Evolutionary conservation across 1,140 invertebrate species (phyloP), one percentile per base, ranked within the genome.

Genomic region (Lanistes nyassanus): DNA sequence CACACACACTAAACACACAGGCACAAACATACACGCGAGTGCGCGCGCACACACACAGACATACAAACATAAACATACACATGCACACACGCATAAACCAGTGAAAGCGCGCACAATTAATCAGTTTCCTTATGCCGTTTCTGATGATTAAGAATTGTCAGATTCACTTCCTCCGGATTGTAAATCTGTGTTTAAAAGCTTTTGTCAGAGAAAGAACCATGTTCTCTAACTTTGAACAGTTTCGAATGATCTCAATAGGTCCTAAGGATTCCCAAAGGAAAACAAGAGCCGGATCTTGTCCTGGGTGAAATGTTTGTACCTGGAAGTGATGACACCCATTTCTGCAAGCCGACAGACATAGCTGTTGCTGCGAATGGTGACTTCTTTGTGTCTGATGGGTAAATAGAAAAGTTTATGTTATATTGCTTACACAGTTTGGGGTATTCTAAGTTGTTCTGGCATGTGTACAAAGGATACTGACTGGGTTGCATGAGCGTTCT

Each of bases 291-390:
- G 16, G 76, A 78, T 60, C 83, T 98, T 62, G 92, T 92, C 0
- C 91, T 99, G 36, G 97, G 97, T 5, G 92, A 95, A 86, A 91
- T 92, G 11, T 95, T 98, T 85, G 91, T 92, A n/a, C 95, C 96
- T 2, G 96, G 96, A 39, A 84, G 75, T 69, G 94, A 95, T 77
- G 88, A 93, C 62, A 87, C 84, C 5, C 94, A 97, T 81, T 94
- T 99, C 67, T 99, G 97, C 88, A 96, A 97, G 90, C 97, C 97
- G 0, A 97, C 97, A 2, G 94, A 95, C 47, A 94, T 98, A 19
- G 97, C 96, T 0, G 93, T 98, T 2, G 92, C 95, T 4, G 79
- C 83, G 16, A 94, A 92, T 29, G 97, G 97, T 29, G 94, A 97
- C 81, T 94, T 98, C 81, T 98, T 97, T 82, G 94, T 99, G 2